phyloP scores from a whole-genome alignment of 2,797 vertebrate genomes.

The Synaphobranchus kaupii region DNA sequence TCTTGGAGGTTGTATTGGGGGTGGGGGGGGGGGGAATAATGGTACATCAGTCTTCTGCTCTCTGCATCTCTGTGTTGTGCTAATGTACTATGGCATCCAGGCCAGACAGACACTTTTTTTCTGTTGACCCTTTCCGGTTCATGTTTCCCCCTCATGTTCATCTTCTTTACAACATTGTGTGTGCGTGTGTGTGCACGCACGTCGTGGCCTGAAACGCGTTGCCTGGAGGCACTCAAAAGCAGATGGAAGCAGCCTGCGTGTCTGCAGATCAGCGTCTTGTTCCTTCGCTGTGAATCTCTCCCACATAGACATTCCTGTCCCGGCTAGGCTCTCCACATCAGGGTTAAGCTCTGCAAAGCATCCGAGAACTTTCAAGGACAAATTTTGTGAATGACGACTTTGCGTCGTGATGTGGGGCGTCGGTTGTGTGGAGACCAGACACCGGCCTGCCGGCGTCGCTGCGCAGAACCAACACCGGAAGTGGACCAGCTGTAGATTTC shows the following conservation, averaged over 20 bases:
- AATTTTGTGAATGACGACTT: neutral
- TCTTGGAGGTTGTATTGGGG: neutral
- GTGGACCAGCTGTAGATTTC: neutral
- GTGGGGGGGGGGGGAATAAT: neutral
- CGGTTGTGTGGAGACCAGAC: neutral
- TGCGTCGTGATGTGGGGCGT: neutral
- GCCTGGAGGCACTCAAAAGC: neutral
- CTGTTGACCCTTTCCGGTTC: neutral
- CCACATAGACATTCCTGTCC: neutral
- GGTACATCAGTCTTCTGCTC: neutral
- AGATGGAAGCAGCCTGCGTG: neutral
- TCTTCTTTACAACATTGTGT: neutral
- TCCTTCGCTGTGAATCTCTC: neutral
- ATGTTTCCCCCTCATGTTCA: too few relatives aligned
- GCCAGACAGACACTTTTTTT: neutral
- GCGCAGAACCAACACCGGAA: neutral
- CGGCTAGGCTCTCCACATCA: neutral
- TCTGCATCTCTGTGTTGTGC: neutral
- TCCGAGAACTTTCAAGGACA: neutral
- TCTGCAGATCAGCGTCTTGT: neutral
- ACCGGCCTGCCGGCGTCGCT: neutral
- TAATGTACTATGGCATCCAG: neutral
- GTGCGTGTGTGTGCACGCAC: neutral
- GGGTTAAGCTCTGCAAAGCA: neutral
- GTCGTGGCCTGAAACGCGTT: neutral